Conservation (phyloP, 2,113 vertebrate genomes). For the Chamaetylas fuelleborni region DNA sequence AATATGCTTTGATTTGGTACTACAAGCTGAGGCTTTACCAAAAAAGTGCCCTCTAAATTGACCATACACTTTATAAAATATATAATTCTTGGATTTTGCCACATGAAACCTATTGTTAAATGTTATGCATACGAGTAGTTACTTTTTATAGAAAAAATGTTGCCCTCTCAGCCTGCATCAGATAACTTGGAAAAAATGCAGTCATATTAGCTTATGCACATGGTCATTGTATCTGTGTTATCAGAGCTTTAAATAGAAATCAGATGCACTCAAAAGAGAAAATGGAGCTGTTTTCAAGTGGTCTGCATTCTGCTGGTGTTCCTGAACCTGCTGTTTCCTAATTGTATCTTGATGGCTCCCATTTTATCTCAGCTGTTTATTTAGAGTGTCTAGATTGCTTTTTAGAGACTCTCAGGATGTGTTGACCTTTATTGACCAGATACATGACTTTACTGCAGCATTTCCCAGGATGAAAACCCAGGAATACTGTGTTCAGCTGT, state of each 20-base stretch:
- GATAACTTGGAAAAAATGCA: background rate
- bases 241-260: background rate
- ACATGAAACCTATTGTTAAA: background rate
- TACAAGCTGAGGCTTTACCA: background rate
- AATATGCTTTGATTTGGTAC: accelerated
- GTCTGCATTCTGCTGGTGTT: constrained; percentile 2
- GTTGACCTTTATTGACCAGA: constrained; percentile 45
- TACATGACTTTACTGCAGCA: background rate
- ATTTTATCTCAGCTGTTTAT: constrained; percentile 42
- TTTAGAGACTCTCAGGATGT: constrained; percentile 12
- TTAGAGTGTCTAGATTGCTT: background rate
- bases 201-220: background rate
- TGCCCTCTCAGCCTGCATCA: background rate
- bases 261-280: background rate
- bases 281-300: background rate
- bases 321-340: constrained; percentile 18
- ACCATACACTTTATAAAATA: background rate
- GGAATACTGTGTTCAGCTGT: background rate
- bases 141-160: background rate
- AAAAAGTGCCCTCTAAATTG: background rate
- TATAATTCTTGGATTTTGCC: background rate
- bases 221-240: background rate
- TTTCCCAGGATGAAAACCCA: background rate
- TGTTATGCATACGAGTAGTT: background rate
- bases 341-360: constrained; percentile 15